Conservation (phyloP, 2,888 invertebrate genomes). For the Brachypterus glaber region DNA sequence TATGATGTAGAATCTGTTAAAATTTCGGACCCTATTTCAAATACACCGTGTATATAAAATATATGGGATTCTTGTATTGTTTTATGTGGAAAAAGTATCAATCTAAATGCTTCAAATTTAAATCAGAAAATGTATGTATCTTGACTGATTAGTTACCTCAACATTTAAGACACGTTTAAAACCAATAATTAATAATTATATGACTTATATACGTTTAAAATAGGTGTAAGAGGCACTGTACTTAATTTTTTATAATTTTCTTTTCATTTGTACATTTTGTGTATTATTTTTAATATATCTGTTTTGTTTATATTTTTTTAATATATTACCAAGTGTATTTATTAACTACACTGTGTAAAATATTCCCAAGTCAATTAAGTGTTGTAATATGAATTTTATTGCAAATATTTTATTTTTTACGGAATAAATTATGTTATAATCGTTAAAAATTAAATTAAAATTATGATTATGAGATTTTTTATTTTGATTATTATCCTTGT, state of each 20-base stretch:
- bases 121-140: constrained; percentile 23
- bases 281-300: constrained; percentile 18
- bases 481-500: constrained; percentile 20
- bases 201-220: constrained; percentile 15
- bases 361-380: constrained; percentile 32
- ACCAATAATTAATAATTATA: constrained; percentile 12
- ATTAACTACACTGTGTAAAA: constrained; percentile 25
- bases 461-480: constrained; percentile 3
- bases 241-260: constrained; percentile 28
- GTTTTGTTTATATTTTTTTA: constrained; percentile 20
- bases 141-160: constrained; percentile 34
- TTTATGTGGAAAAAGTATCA: too few species aligned
- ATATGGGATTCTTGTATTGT: too few species aligned
- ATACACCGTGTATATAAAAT: too few species aligned
- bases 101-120: too few species aligned
- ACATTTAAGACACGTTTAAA: constrained; percentile 19
- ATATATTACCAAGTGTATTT: constrained; percentile 19
- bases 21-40: too few species aligned
- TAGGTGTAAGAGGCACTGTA: constrained; percentile 28
- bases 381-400: constrained; percentile 25
- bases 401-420: constrained; percentile 21
- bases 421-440: too few species aligned
- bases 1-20: too few species aligned
- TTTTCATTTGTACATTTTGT: constrained; percentile 27
- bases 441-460: too few species aligned